phyloP scores from a whole-genome alignment of 92 coral and sea anemone species.

The Porites lobata region DNA sequence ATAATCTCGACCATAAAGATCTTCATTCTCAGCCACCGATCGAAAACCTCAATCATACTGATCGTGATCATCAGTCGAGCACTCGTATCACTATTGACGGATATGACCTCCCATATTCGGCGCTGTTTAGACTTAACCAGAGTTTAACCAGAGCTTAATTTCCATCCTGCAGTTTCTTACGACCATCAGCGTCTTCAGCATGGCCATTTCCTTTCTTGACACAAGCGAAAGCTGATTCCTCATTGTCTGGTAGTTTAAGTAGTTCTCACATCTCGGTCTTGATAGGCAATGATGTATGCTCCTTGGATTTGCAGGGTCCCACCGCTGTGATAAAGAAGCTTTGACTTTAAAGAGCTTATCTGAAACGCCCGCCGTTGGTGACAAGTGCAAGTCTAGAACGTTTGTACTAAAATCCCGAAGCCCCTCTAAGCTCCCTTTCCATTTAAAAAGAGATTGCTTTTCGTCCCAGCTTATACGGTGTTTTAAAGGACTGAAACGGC shows the following conservation, averaged over 20 bases:
- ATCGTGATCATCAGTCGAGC: too few species aligned
- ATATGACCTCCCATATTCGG: too few species aligned
- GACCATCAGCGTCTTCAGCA: neutral
- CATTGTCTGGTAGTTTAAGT: neutral
- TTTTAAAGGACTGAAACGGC: neutral
- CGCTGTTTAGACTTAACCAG: too few species aligned
- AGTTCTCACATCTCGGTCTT: neutral
- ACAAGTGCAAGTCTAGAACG: neutral
- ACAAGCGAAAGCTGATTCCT: neutral
- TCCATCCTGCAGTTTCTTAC: neutral
- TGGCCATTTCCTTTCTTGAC: neutral
- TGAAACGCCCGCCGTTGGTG: conserved; percentile 23
- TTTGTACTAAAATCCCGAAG: conserved; percentile 9
- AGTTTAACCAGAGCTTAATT: too few species aligned
- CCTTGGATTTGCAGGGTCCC: conserved; percentile 14
- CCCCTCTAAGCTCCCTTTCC: conserved; percentile 4
- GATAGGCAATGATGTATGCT: neutral
- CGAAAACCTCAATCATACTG: too few species aligned
- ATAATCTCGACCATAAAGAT: too few species aligned
- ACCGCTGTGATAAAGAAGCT: conserved; percentile 14
- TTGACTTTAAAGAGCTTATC: conserved; percentile 31
- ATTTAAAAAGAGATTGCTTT: conserved; percentile 4
- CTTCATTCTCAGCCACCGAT: too few species aligned
- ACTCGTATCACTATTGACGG: too few species aligned
- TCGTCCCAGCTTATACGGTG: neutral